Conservation (phyloP, 2,797 vertebrate species). For the Gymnopithys bicolor region DNA sequence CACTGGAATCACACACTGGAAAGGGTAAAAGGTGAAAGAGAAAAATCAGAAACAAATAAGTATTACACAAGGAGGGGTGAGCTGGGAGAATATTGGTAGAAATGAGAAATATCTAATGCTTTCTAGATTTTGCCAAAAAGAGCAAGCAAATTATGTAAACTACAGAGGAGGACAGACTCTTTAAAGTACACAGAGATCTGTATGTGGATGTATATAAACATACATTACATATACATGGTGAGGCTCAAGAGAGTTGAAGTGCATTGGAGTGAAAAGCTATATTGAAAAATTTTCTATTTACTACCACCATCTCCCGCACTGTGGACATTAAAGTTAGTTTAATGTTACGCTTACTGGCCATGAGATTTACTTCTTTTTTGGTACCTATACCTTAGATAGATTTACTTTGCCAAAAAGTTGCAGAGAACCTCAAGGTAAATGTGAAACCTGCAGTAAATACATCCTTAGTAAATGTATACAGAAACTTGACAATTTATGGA, state of each 20-base stretch:
- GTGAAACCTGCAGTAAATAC: constrained; percentile 1
- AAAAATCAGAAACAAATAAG: neutral
- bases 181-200: constrained; percentile 32
- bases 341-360: neutral
- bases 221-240: neutral
- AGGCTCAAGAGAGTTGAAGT: neutral
- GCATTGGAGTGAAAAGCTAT: constrained; percentile 6
- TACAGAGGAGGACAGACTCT: neutral
- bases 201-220: neutral
- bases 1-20: neutral
- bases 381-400: neutral
- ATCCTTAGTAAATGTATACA: constrained; percentile 21
- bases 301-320: constrained; percentile 1
- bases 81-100: neutral
- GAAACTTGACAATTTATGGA: neutral
- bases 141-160: neutral
- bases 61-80: neutral
- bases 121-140: neutral
- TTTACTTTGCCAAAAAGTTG: constrained; percentile 33
- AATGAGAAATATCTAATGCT: neutral
- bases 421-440: neutral
- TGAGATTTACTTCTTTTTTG: neutral
- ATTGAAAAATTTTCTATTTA: constrained; percentile 20
- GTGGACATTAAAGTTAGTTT: neutral
- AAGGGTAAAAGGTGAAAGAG: neutral